Evolutionary conservation across 2,113 vertebrate species (phyloP).

Genomic region (Pelvicachromis taeniatus): DNA sequence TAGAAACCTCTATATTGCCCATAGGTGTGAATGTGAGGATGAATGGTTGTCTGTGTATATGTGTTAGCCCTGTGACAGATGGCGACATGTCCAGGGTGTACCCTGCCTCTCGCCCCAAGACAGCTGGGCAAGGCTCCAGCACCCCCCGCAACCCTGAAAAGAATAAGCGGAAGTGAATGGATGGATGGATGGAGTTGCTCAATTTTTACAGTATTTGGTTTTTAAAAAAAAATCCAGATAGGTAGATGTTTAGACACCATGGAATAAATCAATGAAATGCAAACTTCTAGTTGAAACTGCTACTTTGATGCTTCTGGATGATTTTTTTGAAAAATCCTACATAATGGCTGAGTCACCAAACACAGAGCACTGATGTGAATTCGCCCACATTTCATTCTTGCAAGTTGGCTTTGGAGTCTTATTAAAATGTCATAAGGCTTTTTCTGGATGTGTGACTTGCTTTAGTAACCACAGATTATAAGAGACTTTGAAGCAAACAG

Average conservation of each 20-base stretch:
- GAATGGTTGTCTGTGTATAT: no score
- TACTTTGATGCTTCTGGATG: not conserved
- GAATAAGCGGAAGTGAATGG: no score
- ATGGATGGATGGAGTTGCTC: no score
- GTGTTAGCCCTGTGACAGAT: no score
- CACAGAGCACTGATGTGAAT: not conserved
- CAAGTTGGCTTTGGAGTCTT: not conserved
- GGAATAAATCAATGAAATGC: not conserved
- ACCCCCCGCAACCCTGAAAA: no score
- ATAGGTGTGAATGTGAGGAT: no score
- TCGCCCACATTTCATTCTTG: constrained; percentile 28
- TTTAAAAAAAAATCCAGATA: not conserved
- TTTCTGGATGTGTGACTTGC: not conserved
- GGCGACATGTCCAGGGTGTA: no score
- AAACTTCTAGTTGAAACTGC: not conserved
- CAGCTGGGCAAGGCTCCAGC: no score
- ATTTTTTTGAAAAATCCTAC: not conserved
- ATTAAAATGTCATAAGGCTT: constrained; percentile 2
- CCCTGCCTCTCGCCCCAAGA: no score
- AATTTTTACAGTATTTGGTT: not conserved
- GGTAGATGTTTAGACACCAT: not conserved
- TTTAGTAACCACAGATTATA: not conserved
- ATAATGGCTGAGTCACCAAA: constrained; percentile 48
- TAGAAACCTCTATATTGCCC: no score
- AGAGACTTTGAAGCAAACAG: not conserved